Base-by-base conservation (phyloP, 2,113 vertebrate genomes). In the Anas platyrhynchos region DNA sequence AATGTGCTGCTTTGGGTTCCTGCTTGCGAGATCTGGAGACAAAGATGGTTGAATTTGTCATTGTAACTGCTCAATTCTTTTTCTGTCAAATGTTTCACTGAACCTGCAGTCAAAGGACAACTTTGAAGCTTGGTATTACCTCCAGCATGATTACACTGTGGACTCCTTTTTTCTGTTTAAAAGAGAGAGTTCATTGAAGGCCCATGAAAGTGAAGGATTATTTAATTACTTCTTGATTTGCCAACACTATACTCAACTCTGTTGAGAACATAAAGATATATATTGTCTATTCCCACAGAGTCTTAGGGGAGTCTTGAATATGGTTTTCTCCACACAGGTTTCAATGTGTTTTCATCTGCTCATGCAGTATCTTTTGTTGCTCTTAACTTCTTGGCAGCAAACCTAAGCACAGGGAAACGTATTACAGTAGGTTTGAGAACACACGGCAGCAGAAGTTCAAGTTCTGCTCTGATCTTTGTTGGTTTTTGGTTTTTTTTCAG, bases 221-320 rank as follows among this genome's bases (percentile, higher is more conserved):
- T 91, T 97, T 96, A 96, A 96, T 96, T 95, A 88, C 50, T 74
- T 90, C 46, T 78, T 78, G 36, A 88, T 93, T 92, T 91, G 43
- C 82, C 73, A 72, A 20, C 68, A n/a, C 9, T 75, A 9, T 81
- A 32, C 76, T 90, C 72, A 90, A 34, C 23, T 20, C 34, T 86
- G 61, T 84, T 83, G 32, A 54, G 76, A 93, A 52, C 76, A 48
- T 86, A 88, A 90, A 90, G 72, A 79, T 91, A 59, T 9, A 31
- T 65, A 67, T 74, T 81, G 32, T 68, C 83, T 80, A 15, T 34
- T 96, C 79, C 65, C 0, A 0, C 13, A 38, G 89, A 68, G 43
- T 77, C 61, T 55, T 88, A 83, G 43, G 29, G 52, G 63, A 63
- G 36, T 83, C 29, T 32, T 91, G 44, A 61, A 63, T 94, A 32